Base-by-base conservation (phyloP, 2,797 vertebrate species). In the Sylvilagus floridanus region DNA sequence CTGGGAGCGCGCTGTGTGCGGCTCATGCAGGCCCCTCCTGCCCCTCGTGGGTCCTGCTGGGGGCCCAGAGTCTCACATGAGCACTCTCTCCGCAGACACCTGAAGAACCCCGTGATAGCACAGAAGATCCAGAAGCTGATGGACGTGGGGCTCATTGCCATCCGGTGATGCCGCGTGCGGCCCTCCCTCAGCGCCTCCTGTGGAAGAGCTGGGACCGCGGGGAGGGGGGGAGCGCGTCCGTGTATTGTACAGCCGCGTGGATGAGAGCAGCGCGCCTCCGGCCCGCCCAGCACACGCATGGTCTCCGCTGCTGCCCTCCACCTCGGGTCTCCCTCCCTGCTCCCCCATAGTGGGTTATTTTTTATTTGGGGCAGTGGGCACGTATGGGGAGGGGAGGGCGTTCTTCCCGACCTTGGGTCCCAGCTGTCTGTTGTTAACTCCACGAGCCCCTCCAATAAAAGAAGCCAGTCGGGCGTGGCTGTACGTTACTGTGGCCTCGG, bases 71-170 rank as follows among this genome's bases (percentile, higher is more conserved):
- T 47, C 42, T 47, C 42, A 47, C 8, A 8, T 47, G 1, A 7
- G 42, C 42, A 47, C 9, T 47, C 42, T 57, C 14, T 21, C 54
- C 54, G 78, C 92, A 99, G 99, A 97, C 99, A 99, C 98, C 97
- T 99, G 94, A 99, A 99, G 98, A 99, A 99, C 90, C 99, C 99
- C 1, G 99, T 99, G 66, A 99, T 99, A 90, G 99, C 99, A 72
- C 99, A 99, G 99, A 99, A 99, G 98, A 99, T 99, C 97, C 99
- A 99, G 98, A 99, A 99, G 98, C 99, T 99, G 94, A 99, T 99
- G 97, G 99, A 99, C 91, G 98, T 99, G 79, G 99, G 99, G 96
- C 98, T 99, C 94, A 99, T 99, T 73, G 99, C 99, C 86, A 99
- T 99, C 97, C 99, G 99, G 98, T 99, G 99, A 99, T 99, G 96